A percentile compares a stretch with the other conserved stretches of the same genome.
These are phyloP conservation scores for Drosophila ananassae DNA, from an alignment of 1,140 invertebrate genomes.

Conservation along the genomic window DNA sequence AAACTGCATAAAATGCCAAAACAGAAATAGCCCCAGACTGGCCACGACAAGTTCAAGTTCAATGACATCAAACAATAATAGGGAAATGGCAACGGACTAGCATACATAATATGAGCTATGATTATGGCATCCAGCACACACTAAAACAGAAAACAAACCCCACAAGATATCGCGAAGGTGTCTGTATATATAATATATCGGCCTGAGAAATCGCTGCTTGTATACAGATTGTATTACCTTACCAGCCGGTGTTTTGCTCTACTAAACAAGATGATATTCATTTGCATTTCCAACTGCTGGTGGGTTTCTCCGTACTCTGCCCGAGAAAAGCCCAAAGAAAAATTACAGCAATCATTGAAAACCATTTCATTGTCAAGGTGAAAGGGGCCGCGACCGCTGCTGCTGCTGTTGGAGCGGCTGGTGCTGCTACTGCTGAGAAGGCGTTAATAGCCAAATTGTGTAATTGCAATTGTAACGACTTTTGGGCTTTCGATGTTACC, in stretches of 20 bases:
- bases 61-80: conserved; percentile 78
- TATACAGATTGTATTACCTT: conserved; percentile 47
- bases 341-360: conserved; percentile 72
- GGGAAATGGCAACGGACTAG: conserved; percentile 45
- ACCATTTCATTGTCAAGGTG: conserved; percentile 78
- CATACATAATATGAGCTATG: conserved; percentile 52
- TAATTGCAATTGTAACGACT: conserved; percentile 59
- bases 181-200: conserved; percentile 66
- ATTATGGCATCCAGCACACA: conserved; percentile 33
- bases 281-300: conserved; percentile 59
- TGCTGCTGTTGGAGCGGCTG: not conserved
- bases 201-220: conserved; percentile 67
- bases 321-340: conserved; percentile 10
- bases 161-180: conserved; percentile 8
- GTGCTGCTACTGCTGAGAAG: conserved; percentile 16
- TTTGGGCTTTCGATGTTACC: conserved; percentile 45
- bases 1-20: conserved; percentile 70
- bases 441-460: conserved; percentile 80
- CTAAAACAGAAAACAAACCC: not conserved
- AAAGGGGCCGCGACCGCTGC: conserved; percentile 15
- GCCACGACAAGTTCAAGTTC: conserved; percentile 76
- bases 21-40: conserved; percentile 41
- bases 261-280: conserved; percentile 68
- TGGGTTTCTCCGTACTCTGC: conserved; percentile 2
- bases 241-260: conserved; percentile 65